Percentiles rank a stretch among this genome's conserved stretches.
phyloP scores from a whole-genome alignment of 2,888 invertebrate genomes.

The Opisthograptis luteolata region DNA sequence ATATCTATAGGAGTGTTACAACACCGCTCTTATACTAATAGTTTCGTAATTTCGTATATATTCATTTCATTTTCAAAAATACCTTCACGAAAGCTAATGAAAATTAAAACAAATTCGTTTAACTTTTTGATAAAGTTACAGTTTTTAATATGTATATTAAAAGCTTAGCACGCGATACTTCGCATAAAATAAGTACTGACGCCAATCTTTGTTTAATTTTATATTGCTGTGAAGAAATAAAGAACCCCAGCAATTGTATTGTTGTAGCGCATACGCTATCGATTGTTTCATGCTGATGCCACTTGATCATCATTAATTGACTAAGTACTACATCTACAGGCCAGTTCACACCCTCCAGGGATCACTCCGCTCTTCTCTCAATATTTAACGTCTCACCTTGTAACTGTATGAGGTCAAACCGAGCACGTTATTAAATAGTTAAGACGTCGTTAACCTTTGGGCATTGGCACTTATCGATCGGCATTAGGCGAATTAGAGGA shows the following conservation, averaged over 20 bases:
- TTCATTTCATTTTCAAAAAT: too few relatives aligned
- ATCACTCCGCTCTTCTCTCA: slow-evolving; percentile 41
- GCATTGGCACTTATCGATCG: slow-evolving; percentile 48
- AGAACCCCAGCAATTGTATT: too few relatives aligned
- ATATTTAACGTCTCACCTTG: slow-evolving; percentile 52
- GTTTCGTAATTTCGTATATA: too few relatives aligned
- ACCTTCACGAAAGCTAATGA: too few relatives aligned
- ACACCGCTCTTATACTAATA: neutral
- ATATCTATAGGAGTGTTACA: slow-evolving; percentile 2
- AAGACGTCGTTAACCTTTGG: slow-evolving; percentile 60
- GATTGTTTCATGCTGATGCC: slow-evolving; percentile 25
- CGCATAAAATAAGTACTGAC: slow-evolving; percentile 10
- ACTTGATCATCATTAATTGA: slow-evolving; percentile 44
- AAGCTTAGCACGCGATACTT: too few relatives aligned
- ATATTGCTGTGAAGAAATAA: too few relatives aligned
- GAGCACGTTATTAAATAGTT: slow-evolving; percentile 56
- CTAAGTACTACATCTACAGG: slow-evolving; percentile 40
- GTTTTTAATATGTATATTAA: too few relatives aligned
- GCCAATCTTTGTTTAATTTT: too few relatives aligned
- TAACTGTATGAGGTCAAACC: slow-evolving; percentile 50
- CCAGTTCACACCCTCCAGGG: slow-evolving; percentile 49
- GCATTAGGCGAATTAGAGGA: slow-evolving; percentile 36
- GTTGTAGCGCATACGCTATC: slow-evolving; percentile 21
- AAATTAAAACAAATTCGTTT: too few relatives aligned
- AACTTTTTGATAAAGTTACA: too few relatives aligned